These are phyloP conservation scores for Telenomus remus DNA, from an alignment of 1,140 invertebrate species.

Conservation along the genomic window DNA sequence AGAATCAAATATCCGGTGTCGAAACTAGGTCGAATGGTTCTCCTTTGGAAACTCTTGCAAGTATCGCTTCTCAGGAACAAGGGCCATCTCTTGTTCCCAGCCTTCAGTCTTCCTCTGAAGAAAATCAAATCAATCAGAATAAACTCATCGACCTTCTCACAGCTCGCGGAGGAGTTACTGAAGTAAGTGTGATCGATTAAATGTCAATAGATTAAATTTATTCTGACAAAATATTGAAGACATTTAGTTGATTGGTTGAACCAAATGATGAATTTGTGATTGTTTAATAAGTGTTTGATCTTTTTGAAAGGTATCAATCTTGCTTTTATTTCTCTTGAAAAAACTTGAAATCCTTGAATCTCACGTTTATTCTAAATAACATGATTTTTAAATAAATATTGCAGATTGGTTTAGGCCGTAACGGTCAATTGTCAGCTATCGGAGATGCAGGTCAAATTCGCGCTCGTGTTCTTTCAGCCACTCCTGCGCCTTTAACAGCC, in stretches of 20 bases:
- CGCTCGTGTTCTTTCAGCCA: conserved; percentile 77
- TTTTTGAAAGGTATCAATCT: too few relatives aligned
- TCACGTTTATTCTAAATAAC: conserved; percentile 1
- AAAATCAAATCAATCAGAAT: conserved; percentile 74
- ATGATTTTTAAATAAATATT: conserved; percentile 8
- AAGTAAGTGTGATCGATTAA: too few relatives aligned
- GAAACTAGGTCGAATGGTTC: conserved; percentile 62
- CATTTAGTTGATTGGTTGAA: too few relatives aligned
- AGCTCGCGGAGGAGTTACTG: conserved; percentile 71
- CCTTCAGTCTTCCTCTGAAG: conserved; percentile 65
- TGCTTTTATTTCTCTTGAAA: too few relatives aligned
- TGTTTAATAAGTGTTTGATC: too few relatives aligned
- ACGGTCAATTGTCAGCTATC: conserved; percentile 56
- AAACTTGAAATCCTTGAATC: background rate
- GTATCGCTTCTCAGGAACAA: conserved; percentile 59
- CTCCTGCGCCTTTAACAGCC: conserved; percentile 75
- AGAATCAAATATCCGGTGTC: conserved; percentile 48
- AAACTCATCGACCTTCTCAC: conserved; percentile 75
- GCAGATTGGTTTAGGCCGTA: conserved; percentile 69
- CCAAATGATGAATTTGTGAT: too few relatives aligned
- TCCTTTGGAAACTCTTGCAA: conserved; percentile 53
- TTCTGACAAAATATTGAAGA: too few relatives aligned
- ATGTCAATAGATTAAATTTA: too few relatives aligned
- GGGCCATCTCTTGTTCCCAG: conserved; percentile 64
- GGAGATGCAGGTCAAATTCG: conserved; percentile 69